Percentiles rank a stretch among this genome's conserved stretches.
These are phyloP conservation scores for Chinchilla lanigera DNA, from an alignment of 2,113 vertebrate species.

Conservation along the genomic window DNA sequence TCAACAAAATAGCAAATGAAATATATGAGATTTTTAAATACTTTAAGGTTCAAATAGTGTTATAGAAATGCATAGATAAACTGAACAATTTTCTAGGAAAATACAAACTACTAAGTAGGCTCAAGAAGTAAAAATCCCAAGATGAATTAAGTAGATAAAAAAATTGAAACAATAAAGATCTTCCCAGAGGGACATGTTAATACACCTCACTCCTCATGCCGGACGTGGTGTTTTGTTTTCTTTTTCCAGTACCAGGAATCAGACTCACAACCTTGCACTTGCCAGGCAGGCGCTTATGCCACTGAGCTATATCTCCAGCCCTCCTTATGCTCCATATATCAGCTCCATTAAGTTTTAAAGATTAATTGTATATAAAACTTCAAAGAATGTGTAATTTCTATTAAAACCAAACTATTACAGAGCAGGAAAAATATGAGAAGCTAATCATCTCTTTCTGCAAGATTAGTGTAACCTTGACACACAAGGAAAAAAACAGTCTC, in stretches of 20 bases:
- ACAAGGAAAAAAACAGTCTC: neutral
- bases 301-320: no score
- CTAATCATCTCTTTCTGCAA: neutral
- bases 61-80: neutral
- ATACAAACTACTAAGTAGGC: neutral
- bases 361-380: conserved; percentile 23
- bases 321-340: no score
- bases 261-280: no score
- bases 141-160: neutral
- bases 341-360: neutral
- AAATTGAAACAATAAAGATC: conserved; percentile 7
- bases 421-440: neutral
- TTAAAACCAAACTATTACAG: neutral
- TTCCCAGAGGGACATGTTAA: neutral
- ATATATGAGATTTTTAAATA: neutral
- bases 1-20: no score
- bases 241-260: no score
- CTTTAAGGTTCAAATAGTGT: neutral
- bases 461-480: neutral
- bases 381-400: neutral
- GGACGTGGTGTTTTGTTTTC: no score
- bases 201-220: neutral
- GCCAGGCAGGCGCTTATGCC: no score
- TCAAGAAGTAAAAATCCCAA: neutral
- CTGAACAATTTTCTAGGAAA: neutral